Conservation (phyloP, 2,113 vertebrate genomes). For the Macquaria australasica region DNA sequence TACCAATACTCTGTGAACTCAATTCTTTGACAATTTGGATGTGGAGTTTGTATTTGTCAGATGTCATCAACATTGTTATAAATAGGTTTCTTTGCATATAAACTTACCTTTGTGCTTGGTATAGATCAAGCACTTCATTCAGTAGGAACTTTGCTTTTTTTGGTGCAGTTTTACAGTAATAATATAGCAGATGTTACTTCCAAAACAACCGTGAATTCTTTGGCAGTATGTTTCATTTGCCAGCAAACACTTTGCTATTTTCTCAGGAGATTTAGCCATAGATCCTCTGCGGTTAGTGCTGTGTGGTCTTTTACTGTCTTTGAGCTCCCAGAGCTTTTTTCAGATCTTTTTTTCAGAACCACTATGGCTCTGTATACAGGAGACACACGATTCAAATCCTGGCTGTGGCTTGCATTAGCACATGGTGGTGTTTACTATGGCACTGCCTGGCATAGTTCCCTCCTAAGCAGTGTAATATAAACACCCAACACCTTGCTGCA, state of each 20-base stretch:
- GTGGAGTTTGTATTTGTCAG: not conserved
- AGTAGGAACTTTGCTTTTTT: not conserved
- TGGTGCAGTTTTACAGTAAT: not conserved
- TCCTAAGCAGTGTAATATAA: constrained; percentile 31
- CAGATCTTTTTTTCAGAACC: constrained; percentile 10
- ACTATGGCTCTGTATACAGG: not conserved
- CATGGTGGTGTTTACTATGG: constrained; percentile 50
- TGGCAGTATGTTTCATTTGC: constrained; percentile 3
- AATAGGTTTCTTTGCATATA: not conserved
- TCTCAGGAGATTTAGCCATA: constrained; percentile 23
- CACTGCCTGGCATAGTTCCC: constrained; percentile 24
- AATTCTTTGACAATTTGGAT: not conserved
- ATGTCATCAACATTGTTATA: not conserved
- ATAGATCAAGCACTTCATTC: not conserved
- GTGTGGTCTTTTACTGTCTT: not conserved
- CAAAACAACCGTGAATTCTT: not conserved
- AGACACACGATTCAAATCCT: constrained; percentile 12
- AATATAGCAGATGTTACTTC: not conserved
- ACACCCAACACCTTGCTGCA: constrained; percentile 28
- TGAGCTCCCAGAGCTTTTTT: not conserved
- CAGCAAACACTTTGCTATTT: constrained; percentile 26
- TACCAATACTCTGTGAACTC: too few relatives aligned
- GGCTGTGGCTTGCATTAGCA: constrained; percentile 45
- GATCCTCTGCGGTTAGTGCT: constrained; percentile 18
- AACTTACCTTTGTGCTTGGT: not conserved